phyloP scores from a whole-genome alignment of 1,140 invertebrate genomes.

The Pemphigus obesinymphae region DNA sequence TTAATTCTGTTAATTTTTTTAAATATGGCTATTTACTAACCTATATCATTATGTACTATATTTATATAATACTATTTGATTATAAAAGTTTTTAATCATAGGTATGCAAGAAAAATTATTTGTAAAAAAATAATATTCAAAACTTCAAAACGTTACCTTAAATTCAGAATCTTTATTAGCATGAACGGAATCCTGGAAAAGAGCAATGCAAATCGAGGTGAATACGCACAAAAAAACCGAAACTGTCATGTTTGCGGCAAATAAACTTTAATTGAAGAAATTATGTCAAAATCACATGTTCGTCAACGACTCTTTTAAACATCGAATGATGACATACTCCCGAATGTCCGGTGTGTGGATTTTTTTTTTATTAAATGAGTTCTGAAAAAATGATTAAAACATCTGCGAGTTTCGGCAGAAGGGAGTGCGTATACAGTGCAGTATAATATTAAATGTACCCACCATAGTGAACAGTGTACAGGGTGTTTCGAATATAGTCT shows the following conservation, averaged over 20 bases:
- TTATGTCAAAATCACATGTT: not conserved
- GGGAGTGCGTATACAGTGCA: not conserved
- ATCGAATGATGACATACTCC: not conserved
- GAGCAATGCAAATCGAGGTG: not conserved
- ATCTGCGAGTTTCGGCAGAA: slow-evolving; percentile 16
- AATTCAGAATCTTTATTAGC: not conserved
- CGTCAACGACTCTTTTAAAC: not conserved
- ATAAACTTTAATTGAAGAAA: not conserved
- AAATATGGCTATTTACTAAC: too few species aligned
- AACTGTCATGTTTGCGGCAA: not conserved
- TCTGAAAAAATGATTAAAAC: slow-evolving; percentile 20
- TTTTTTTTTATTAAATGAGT: not conserved
- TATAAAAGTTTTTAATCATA: too few species aligned
- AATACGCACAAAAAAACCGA: not conserved
- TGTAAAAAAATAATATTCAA: not conserved
- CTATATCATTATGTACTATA: too few species aligned
- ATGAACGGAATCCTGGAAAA: not conserved
- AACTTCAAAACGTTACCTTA: not conserved
- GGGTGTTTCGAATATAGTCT: not conserved
- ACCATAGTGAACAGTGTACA: not conserved
- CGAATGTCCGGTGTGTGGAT: not conserved
- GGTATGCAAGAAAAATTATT: not conserved
- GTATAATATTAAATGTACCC: too few species aligned
- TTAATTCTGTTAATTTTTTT: too few species aligned
- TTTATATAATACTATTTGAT: too few species aligned